Base-by-base conservation (phyloP, 2,113 vertebrate species). In the Psittacula cyanocephala region DNA sequence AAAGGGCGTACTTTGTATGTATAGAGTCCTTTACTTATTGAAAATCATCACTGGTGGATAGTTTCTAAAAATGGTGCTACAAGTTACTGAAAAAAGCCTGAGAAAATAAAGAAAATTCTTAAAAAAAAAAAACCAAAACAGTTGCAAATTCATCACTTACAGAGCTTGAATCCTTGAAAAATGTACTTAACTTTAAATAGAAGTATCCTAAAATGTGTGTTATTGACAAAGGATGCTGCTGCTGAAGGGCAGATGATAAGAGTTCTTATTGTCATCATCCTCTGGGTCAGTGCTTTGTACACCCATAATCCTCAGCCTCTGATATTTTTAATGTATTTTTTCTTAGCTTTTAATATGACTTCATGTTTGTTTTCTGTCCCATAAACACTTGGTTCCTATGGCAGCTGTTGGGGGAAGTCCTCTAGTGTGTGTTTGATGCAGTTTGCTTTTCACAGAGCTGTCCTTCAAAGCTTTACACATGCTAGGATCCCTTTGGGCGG, bases 51-150 rank as follows among this genome's bases (percentile, higher is more conserved):
- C 64, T 86, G 75, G 3, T 88, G 39, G 72, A 63, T 95, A 84
- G 85, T 81, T 96, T 96, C 94, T 90, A 80, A 95, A 93, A 96
- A 81, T 71, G 86, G 33, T 37, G 14, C 59, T 92, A 44, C 31
- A 76, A 46, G 43, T 44, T 69, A 50, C n/a, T 82, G 47, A 89
- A 65, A 95, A 97, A 92, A 70, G 5, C 49, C 50, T 47, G 82
- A 91, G 53, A 81, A 89, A 90, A 83, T 11, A 93, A 93, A 88
- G n/a, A 16, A 43, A 22, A 49, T 88, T 79, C 64, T 76, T 76
- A 52, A 43, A 88, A 91, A 89, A 90, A 68, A n/a, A n/a, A n/a
- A n/a, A n/a, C n/a, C n/a, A 4, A 47, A 49, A 23, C 22, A 65
- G 2, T 74, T 75, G 17, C 43, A 74, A 65, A 55, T 37, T 82